Evolutionary conservation across 2,113 vertebrate species (phyloP), one percentile per base, ranked within the genome.

Genomic region (Lethenteron reissneri): DNA sequence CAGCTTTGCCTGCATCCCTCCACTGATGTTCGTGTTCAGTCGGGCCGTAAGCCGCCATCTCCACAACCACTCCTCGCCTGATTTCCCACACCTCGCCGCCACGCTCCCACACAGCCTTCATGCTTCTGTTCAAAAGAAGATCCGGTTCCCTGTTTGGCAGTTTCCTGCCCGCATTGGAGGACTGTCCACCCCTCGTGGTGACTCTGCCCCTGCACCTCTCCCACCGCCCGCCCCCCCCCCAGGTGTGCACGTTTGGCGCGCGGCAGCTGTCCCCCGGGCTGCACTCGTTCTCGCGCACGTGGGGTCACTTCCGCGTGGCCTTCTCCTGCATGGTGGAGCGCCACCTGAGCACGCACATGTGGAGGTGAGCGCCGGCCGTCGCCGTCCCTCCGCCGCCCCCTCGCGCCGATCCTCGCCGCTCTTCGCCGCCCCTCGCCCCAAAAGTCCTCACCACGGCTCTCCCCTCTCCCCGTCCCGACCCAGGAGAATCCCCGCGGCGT

Each of bases 221-320:
- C 17, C 14, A 4, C 13, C 8, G 41, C 14, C 25, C 76, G 62
- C 1, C 72, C 62, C 68, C 2, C n/a, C 69, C 57, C 10, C 74
- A 92, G 90, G 81, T 88, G 71, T 94, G 90, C 78, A 87, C 87
- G 21, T 94, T 94, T 13, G 88, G 89, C 72, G 87, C 88, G 78
- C 86, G 83, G 74, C 76, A 82, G 17, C 77, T 90, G 57, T 87
- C 87, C 74, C 86, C 85, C 0, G 86, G 89, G 71, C 83, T 87
- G 73, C 91, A 86, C 25, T 88, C 88, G 12, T 94, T 94, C 73
- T 88, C 88, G 81, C 81, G 88, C 41, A 81, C 88, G 75, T 83
- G 90, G 56, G 87, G 90, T 77, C 85, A 86, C 72, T 83, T 92
- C 81, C 85, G 89, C 78, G 85, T 85, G 0, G 88, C 89, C 14